These are phyloP conservation scores for Scaptomyza hsui DNA, from an alignment of 1,140 invertebrate species.

Conservation along the genomic window DNA sequence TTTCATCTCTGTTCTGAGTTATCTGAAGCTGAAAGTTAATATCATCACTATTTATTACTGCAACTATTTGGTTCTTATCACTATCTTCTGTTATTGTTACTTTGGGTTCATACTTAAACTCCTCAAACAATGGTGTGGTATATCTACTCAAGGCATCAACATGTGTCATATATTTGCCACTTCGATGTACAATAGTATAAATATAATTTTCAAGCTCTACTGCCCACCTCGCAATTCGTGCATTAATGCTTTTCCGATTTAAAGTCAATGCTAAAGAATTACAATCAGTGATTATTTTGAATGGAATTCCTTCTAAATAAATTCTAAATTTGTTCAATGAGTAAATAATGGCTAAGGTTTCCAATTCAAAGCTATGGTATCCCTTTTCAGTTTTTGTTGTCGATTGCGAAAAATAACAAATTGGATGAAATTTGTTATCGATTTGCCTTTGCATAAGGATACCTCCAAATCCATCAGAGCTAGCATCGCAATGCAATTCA, in stretches of 20 bases:
- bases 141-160: not conserved
- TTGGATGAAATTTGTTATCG: not conserved
- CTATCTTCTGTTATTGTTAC: not conserved
- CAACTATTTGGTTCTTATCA: not conserved
- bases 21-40: not conserved
- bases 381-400: not conserved
- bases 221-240: not conserved
- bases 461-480: not conserved
- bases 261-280: not conserved
- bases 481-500: slow-evolving; percentile 4
- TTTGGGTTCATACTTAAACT: not conserved
- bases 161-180: not conserved
- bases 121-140: not conserved
- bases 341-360: slow-evolving; percentile 7
- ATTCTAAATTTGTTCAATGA: not conserved
- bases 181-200: not conserved
- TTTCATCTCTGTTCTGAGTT: not conserved
- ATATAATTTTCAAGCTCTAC: not conserved
- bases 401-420: not conserved
- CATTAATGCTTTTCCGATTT: not conserved
- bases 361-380: slow-evolving; percentile 11
- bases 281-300: not conserved
- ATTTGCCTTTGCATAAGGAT: not conserved
- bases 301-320: not conserved
- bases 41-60: not conserved